These are phyloP conservation scores for Temnothorax rugatulus DNA, from an alignment of 2,888 invertebrate species.

Conservation along the genomic window DNA sequence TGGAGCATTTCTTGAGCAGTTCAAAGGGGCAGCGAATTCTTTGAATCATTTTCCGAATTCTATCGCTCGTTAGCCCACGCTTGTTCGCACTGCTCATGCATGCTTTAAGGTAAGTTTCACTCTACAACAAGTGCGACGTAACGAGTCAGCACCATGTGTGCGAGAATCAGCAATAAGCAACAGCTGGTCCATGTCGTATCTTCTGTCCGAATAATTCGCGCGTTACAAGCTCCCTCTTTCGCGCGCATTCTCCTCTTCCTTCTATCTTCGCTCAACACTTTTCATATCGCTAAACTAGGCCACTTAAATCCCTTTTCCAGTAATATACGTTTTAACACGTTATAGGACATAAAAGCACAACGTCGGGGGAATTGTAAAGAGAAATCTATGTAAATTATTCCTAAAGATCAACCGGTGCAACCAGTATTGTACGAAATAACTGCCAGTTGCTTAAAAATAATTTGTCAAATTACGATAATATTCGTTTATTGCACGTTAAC, in stretches of 20 bases:
- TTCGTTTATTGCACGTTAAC: constrained; percentile 18
- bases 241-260: constrained; percentile 1
- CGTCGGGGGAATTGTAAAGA: neutral
- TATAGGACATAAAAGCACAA: neutral
- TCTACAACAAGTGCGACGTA: constrained; percentile 65
- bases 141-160: constrained; percentile 68
- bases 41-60: constrained; percentile 39
- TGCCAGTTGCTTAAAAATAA: constrained; percentile 3
- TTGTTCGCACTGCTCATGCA: constrained; percentile 67
- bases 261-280: constrained; percentile 28
- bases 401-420: neutral
- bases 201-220: constrained; percentile 68
- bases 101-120: constrained; percentile 62
- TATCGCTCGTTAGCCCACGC: constrained; percentile 69
- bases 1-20: neutral
- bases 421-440: neutral
- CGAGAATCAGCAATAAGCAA: constrained; percentile 67
- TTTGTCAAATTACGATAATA: constrained; percentile 16
- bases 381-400: constrained; percentile 12
- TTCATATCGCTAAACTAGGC: constrained; percentile 43
- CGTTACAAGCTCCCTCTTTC: constrained; percentile 50
- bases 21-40: neutral
- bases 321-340: neutral
- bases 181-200: constrained; percentile 65
- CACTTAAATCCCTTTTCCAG: neutral